Evolutionary conservation across 2,797 vertebrate species (phyloP).

Genomic region (Eulemur mongoz): DNA sequence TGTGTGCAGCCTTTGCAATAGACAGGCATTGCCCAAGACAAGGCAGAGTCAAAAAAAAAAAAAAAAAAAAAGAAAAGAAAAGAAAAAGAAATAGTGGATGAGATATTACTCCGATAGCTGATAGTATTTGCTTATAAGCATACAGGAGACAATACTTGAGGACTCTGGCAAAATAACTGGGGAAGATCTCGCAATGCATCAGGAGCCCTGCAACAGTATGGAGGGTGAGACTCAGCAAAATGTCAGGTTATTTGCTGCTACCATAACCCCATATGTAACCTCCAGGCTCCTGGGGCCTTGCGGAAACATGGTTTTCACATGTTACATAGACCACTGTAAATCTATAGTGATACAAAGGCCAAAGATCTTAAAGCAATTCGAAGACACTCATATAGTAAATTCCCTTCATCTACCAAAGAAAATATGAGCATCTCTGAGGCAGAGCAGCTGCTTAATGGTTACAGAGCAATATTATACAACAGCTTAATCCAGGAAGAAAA

Average conservation of each 20-base stretch:
- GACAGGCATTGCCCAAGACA: not conserved
- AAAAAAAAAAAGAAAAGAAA: not conserved
- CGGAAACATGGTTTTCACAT: not conserved
- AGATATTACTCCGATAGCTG: no score
- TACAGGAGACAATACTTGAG: not conserved
- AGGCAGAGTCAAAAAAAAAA: not conserved
- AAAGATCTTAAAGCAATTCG: conserved; percentile 59
- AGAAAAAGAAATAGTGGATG: not conserved
- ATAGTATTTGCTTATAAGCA: not conserved
- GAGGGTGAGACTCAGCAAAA: not conserved
- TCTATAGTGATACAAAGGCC: conserved; percentile 18
- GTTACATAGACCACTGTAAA: not conserved
- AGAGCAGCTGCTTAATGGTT: conserved; percentile 71
- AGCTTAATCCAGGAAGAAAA: conserved; percentile 60
- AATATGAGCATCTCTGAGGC: conserved; percentile 54
- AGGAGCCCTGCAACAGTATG: not conserved
- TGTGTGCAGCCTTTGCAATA: not conserved
- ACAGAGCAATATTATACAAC: conserved; percentile 53
- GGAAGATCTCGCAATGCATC: not conserved
- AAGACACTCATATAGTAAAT: conserved; percentile 45
- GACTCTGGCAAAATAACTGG: not conserved
- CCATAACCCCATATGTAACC: not conserved
- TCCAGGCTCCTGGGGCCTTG: not conserved
- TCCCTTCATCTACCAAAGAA: conserved; percentile 55
- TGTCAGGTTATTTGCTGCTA: not conserved